These are phyloP conservation scores for Pachydiplax longipennis DNA, from an alignment of 2,888 invertebrate species.

Conservation along the genomic window DNA sequence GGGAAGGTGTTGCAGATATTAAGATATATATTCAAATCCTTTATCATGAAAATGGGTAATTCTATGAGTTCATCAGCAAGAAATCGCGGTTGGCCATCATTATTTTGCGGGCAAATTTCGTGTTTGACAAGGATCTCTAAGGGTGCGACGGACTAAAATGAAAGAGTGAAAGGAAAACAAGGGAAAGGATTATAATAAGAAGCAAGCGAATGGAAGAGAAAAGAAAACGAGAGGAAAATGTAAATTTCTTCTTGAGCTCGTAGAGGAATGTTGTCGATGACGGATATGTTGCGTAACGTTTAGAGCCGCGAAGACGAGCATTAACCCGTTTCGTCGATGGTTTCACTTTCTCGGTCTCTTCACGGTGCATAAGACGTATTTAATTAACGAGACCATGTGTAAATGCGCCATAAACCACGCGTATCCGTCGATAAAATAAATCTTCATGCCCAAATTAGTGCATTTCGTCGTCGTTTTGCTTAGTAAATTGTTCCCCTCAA, in stretches of 20 bases:
- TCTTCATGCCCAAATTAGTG: neutral
- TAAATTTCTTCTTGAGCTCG: neutral
- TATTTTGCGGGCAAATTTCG: too few relatives aligned
- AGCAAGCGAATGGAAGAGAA: too few relatives aligned
- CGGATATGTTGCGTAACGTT: neutral
- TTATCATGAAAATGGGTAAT: too few relatives aligned
- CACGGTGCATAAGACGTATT: neutral
- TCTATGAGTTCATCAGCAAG: too few relatives aligned
- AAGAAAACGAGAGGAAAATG: neutral
- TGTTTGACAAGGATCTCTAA: neutral
- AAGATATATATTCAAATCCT: too few relatives aligned
- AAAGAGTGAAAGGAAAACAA: too few relatives aligned
- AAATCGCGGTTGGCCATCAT: too few relatives aligned
- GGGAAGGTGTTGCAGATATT: too few relatives aligned
- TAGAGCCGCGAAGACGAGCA: neutral
- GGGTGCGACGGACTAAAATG: neutral
- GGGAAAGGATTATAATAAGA: too few relatives aligned
- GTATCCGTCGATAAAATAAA: too few relatives aligned
- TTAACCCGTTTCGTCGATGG: neutral
- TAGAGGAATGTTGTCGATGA: neutral
- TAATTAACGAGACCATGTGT: neutral
- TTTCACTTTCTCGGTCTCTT: neutral
- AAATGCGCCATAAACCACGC: too few relatives aligned
- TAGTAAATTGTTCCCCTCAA: neutral
- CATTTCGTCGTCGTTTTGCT: neutral